These are phyloP conservation scores for Lycopodina hypogea DNA, from an alignment of 37 sponge, comb jelly and placozoan species.

Conservation along the genomic window DNA sequence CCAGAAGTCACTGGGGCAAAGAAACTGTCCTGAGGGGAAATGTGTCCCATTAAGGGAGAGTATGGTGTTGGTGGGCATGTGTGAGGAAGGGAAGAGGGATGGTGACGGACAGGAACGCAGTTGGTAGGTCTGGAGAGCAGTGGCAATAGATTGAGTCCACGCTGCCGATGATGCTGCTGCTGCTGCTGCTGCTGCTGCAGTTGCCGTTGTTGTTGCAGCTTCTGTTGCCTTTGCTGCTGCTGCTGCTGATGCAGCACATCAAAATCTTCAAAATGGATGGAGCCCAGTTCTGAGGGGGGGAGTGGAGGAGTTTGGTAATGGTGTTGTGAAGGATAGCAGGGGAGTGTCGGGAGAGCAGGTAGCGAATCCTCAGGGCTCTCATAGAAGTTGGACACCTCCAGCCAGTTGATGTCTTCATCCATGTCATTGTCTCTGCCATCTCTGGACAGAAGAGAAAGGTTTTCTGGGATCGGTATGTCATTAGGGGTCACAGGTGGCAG, in stretches of 20 bases:
- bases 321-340: not conserved
- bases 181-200: no score
- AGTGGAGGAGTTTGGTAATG: not conserved
- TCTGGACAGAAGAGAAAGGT: constrained; percentile 1
- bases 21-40: not conserved
- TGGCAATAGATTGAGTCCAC: no score
- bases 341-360: not conserved
- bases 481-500: not conserved
- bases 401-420: constrained; percentile 11
- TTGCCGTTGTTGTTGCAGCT: no score
- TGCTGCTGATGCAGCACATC: not conserved
- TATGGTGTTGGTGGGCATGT: not conserved
- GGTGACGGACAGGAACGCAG: not conserved
- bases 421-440: not conserved
- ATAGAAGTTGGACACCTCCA: not conserved
- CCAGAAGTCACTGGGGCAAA: not conserved
- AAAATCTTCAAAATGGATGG: not conserved
- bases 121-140: not conserved
- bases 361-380: not conserved
- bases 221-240: no score
- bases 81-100: constrained; percentile 4
- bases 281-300: not conserved
- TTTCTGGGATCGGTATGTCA: constrained; percentile 3
- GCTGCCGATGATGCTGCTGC: no score
- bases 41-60: not conserved